These are phyloP conservation scores for Rhinoderma darwinii DNA, from an alignment of 2,113 vertebrate genomes.

Conservation along the genomic window DNA sequence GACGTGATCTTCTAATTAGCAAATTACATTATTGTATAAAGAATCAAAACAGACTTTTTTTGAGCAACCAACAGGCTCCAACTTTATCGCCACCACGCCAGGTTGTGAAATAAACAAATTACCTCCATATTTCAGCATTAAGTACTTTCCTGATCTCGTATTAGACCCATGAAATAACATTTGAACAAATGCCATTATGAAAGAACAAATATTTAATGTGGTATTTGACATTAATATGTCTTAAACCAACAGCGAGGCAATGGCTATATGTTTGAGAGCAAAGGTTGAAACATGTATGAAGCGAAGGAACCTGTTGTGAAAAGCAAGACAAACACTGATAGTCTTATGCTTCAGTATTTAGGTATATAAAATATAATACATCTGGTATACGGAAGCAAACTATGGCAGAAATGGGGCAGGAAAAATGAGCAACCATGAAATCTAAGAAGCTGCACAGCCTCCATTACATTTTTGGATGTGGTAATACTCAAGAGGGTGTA, in stretches of 20 bases:
- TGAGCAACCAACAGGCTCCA: not conserved
- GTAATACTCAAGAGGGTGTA: not conserved
- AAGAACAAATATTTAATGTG: not conserved
- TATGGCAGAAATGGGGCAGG: not conserved
- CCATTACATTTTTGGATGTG: not conserved
- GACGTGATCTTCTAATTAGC: not conserved
- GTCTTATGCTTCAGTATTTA: not conserved
- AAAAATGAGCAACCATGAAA: not conserved
- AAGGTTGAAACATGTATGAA: not conserved
- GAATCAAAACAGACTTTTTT: not conserved
- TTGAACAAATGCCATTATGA: not conserved
- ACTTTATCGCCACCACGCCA: not conserved
- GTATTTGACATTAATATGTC: not conserved
- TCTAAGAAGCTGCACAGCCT: not conserved
- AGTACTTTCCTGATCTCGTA: not conserved
- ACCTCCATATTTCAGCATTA: not conserved
- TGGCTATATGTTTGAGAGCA: constrained; percentile 45
- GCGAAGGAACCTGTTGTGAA: not conserved
- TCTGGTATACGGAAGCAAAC: not conserved
- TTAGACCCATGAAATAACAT: constrained; percentile 18
- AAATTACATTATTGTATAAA: not conserved
- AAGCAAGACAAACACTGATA: not conserved
- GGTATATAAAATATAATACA: not conserved
- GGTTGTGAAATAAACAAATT: constrained; percentile 5
- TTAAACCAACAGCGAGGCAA: constrained; percentile 13